These are phyloP conservation scores for Talpa occidentalis DNA, from an alignment of 2,113 vertebrate genomes.

Conservation along the genomic window DNA sequence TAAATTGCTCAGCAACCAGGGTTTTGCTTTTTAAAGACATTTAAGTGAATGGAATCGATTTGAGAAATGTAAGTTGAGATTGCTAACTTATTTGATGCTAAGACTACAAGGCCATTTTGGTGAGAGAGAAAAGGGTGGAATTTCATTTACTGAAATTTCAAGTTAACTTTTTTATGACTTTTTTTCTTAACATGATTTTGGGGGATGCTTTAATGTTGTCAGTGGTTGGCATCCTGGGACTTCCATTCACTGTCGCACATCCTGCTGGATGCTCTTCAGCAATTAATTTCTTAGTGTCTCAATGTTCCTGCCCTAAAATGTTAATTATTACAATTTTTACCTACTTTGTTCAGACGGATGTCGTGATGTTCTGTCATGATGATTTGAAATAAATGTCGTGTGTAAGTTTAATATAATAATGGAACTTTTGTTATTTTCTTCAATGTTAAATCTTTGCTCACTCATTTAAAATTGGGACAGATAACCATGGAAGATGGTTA, in stretches of 20 bases:
- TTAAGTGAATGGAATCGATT: constrained; percentile 8
- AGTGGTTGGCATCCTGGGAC: not conserved
- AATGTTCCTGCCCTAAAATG: not conserved
- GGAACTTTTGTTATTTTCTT: constrained; percentile 4
- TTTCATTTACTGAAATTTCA: constrained; percentile 26
- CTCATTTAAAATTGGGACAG: not conserved
- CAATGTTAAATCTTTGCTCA: not conserved
- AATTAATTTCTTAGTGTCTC: not conserved
- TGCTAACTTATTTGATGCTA: not conserved
- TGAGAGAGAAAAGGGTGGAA: not conserved
- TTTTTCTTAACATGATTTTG: not conserved
- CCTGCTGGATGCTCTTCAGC: not conserved
- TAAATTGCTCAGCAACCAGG: not conserved
- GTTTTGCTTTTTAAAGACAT: constrained; percentile 19
- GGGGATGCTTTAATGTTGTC: not conserved
- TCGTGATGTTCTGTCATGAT: not conserved
- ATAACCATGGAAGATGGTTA: not conserved
- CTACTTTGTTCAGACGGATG: not conserved
- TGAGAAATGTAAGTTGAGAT: constrained; percentile 35
- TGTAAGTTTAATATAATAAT: not conserved
- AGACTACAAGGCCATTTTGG: not conserved
- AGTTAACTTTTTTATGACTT: not conserved
- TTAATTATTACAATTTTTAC: not conserved
- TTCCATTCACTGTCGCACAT: not conserved
- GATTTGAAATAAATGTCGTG: not conserved